These are phyloP conservation scores for Drosophila pseudoananassae DNA, from an alignment of 1,140 invertebrate species.

Conservation along the genomic window DNA sequence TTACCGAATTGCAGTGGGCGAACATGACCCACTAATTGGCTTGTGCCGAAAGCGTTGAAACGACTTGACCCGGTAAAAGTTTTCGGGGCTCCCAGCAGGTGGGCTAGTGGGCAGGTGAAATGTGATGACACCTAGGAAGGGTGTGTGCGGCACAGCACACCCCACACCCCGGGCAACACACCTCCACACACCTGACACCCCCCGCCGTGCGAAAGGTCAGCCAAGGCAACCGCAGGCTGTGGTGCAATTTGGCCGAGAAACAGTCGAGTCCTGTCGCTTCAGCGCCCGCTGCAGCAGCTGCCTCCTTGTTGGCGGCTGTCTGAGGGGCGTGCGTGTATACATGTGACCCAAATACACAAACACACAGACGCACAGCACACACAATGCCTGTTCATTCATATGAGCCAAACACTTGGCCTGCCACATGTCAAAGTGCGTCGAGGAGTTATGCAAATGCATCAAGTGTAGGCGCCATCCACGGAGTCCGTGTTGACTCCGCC, in stretches of 20 bases:
- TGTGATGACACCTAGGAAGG: constrained; percentile 66
- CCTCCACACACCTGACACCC: constrained; percentile 9
- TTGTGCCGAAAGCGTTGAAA: constrained; percentile 45
- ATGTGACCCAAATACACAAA: constrained; percentile 75
- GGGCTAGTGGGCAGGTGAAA: constrained; percentile 25
- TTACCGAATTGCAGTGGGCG: constrained; percentile 17
- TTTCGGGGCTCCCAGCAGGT: constrained; percentile 33
- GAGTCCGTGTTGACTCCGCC: constrained; percentile 41
- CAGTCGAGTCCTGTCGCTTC: constrained; percentile 43
- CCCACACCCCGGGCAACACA: background rate
- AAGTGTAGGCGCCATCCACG: constrained; percentile 51
- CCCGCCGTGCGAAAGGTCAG: constrained; percentile 70
- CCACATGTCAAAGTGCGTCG: constrained; percentile 77
- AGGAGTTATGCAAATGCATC: constrained; percentile 76
- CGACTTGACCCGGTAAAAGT: constrained; percentile 76
- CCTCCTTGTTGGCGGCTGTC: constrained; percentile 40
- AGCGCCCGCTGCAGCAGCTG: constrained; percentile 15
- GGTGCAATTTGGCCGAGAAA: constrained; percentile 57
- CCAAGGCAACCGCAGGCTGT: constrained; percentile 63
- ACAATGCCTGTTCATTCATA: constrained; percentile 48
- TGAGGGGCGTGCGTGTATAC: constrained; percentile 48
- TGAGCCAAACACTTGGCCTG: constrained; percentile 50
- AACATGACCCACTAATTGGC: constrained; percentile 76
- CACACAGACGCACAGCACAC: constrained; percentile 10
- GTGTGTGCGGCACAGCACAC: constrained; percentile 6